phyloP scores from a whole-genome alignment of 2,113 vertebrate species.

The Cisticola juncidis region DNA sequence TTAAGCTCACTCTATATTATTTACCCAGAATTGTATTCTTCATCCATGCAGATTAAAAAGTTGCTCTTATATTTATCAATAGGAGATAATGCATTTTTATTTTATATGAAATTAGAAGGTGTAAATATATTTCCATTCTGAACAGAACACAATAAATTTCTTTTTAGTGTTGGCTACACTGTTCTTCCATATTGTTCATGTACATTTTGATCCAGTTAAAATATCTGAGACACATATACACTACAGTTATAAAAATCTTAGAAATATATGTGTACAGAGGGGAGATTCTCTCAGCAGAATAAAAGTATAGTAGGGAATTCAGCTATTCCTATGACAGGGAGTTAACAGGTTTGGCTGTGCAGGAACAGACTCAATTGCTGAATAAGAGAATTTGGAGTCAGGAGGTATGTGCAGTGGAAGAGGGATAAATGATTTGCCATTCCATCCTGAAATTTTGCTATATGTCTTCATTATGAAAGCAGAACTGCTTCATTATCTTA shows the following conservation, averaged over 20 bases:
- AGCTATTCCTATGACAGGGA: neutral
- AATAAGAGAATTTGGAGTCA: neutral
- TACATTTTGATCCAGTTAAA: neutral
- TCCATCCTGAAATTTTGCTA: neutral
- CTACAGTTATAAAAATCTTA: neutral
- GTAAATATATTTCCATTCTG: neutral
- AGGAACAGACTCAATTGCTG: neutral
- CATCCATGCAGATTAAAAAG: neutral
- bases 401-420: neutral
- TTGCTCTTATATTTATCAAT: neutral
- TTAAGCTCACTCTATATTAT: neutral
- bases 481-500: neutral
- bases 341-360: neutral
- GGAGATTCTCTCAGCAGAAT: neutral
- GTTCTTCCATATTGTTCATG: neutral
- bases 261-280: neutral
- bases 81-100: neutral
- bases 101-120: neutral
- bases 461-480: neutral
- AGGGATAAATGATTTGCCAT: neutral
- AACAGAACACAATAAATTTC: neutral
- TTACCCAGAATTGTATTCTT: neutral
- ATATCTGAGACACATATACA: neutral
- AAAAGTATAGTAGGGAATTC: neutral
- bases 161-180: neutral